phyloP scores from a whole-genome alignment of 2,888 invertebrate genomes.

The Apamea sordens region DNA sequence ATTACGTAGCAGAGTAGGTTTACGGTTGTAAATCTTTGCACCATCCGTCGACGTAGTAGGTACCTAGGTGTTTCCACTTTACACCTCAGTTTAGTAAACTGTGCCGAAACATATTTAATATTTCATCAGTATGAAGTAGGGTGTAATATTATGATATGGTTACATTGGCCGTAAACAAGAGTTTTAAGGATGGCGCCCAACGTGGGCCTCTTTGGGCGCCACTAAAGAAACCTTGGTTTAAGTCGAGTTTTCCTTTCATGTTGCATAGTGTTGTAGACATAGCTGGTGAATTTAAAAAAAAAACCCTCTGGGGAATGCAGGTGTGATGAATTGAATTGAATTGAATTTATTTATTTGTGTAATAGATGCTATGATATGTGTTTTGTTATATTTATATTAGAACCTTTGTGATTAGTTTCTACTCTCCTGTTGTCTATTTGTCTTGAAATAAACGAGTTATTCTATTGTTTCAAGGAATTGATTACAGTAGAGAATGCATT shows the following conservation, averaged over 20 bases:
- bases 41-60: background rate
- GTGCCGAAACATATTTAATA: constrained; percentile 53
- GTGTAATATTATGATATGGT: constrained; percentile 26
- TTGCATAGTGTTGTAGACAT: background rate
- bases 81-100: constrained; percentile 50
- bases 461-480: background rate
- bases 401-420: background rate
- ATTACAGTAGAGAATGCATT: background rate
- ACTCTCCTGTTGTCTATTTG: background rate
- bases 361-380: background rate
- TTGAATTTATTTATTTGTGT: no score
- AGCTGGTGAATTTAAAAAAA: background rate
- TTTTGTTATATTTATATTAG: background rate
- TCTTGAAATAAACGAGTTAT: background rate
- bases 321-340: no score
- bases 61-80: constrained; percentile 20
- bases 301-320: background rate
- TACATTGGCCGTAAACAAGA: constrained; percentile 8
- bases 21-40: constrained; percentile 24
- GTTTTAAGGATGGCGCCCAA: constrained; percentile 35
- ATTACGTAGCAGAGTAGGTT: background rate
- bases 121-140: constrained; percentile 47
- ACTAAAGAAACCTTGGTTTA: background rate
- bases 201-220: background rate
- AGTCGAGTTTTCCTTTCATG: background rate